Base-by-base conservation (phyloP, 2,888 invertebrate genomes). In the Heliconius ismenius region DNA sequence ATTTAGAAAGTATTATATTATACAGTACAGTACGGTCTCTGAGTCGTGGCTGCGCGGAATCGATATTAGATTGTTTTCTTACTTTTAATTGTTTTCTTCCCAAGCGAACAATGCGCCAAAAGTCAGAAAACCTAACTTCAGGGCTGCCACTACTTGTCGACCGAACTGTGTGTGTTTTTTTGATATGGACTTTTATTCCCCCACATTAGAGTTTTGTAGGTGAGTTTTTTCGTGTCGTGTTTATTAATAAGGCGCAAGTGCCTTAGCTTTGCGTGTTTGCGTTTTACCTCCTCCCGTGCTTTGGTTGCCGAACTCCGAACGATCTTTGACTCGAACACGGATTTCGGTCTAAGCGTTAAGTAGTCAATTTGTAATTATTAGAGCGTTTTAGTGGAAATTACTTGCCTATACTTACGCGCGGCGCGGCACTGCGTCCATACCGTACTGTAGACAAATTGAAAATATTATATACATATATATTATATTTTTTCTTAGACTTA, bases 161-260 rank as follows among this genome's bases (percentile, higher is more conserved):
- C 58, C n/a, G 58, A 3, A n/a, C 58, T 10, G 58, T 90, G 91
- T 89, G 92, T 88, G 90, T 91, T 93, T 92, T 73, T 92, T 92
- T 90, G 92, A 90, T 84, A 62, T 62, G 62, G 84, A 85, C 89
- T 92, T 92, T 92, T 92, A 90, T 87, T 80, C 87, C 11, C 58
- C 15, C 69, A 28, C 54, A 54, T 69, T 58, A 89, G 83, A 87
- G 89, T 90, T 86, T 91, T 89, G 90, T 90, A 87, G 87, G 83
- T 26, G 84, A 85, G 89, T 89, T 92, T 62, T 91, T 92, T 90
- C 87, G 90, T 92, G 91, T 92, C 88, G 91, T 91, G 89, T 88
- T 90, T 85, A 86, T 84, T 84, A 83, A 85, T 86, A 88, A 89
- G 92, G 92, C 92, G 84, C 85, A 88, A 90, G 93, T 92, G 93